Evolutionary conservation across 2,888 invertebrate species (phyloP), one percentile per base, ranked within the genome.

Genomic region (Amphiduros pacificus): DNA sequence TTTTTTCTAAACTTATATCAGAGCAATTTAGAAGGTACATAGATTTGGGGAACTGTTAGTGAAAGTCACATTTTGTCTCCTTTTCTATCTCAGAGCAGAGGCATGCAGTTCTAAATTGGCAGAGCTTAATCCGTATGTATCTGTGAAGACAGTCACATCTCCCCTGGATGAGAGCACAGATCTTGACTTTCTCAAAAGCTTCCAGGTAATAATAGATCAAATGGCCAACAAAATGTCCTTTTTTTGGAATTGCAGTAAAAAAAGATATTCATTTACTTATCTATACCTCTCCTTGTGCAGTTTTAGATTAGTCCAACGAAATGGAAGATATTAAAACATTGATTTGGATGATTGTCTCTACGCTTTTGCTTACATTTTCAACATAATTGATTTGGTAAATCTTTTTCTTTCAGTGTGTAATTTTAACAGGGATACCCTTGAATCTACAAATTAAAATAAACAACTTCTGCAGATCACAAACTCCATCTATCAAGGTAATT

Each of bases 81-180:
- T 29, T 32, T 52, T 60, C 63, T 70, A n/a, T n/a, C n/a, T n/a
- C 71, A 81, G 82, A 57, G 79, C 77, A 3, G 77, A 79, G 56
- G 78, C 80, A 1, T 73, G 79, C 69, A 61, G 70, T 11, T 58
- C 59, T 0, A 66, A 71, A 29, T 64, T 82, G 26, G 69, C 76
- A 4, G 82, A 82, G 60, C 72, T 82, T 56, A 82, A 82, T 61
- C 79, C 81, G 1, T 79, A 82, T 68, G 81, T 82, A 0, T 72
- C 72, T 29, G 72, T 82, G 11, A 69, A 72, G 24, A 67, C 73
- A 0, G 31, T 67, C 41, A 70, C 74, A 1, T 56, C 67, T 11
- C 50, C 68, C 1, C 64, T 81, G n/a, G 64, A 66, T 52, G 63
- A 66, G 11, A 40, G 51, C n/a, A 66, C 76, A 11, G 75, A 77